These are phyloP conservation scores for Drosophila bifasciata DNA, from an alignment of 1,140 invertebrate species.

Conservation along the genomic window DNA sequence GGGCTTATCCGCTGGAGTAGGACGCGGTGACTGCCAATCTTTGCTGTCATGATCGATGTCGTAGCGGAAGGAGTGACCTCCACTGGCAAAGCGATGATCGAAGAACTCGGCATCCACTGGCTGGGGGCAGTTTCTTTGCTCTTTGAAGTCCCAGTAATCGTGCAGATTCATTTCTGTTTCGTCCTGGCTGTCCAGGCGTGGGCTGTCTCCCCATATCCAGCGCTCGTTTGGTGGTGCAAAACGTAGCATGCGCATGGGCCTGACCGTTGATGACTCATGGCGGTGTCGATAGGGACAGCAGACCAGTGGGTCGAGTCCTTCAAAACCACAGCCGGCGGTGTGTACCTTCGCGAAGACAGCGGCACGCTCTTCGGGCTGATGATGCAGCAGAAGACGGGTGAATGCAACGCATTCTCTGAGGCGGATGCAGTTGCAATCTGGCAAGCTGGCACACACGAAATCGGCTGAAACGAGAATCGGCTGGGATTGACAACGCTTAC, in stretches of 20 bases:
- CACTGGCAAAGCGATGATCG: constrained; percentile 31
- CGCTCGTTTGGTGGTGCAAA: constrained; percentile 42
- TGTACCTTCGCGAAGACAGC: constrained; percentile 56
- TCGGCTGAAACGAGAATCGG: constrained; percentile 32
- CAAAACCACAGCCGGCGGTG: constrained; percentile 62
- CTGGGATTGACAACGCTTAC: constrained; percentile 27
- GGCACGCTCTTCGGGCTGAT: constrained; percentile 50
- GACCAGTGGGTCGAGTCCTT: constrained; percentile 61
- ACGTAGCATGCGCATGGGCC: constrained; percentile 42
- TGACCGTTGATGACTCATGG: constrained; percentile 21
- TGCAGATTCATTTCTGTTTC: constrained; percentile 36
- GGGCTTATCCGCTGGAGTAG: constrained; percentile 50
- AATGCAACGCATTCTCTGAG: constrained; percentile 58
- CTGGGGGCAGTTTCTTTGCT: constrained; percentile 62
- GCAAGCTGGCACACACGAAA: constrained; percentile 4
- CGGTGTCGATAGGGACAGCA: constrained; percentile 56
- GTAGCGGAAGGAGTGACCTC: constrained; percentile 50
- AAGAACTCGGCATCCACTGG: constrained; percentile 48
- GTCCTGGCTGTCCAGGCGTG: constrained; percentile 6
- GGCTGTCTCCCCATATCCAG: constrained; percentile 55
- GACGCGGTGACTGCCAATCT: constrained; percentile 15
- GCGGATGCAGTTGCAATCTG: constrained; percentile 60
- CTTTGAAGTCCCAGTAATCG: constrained; percentile 55
- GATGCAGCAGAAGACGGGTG: constrained; percentile 49
- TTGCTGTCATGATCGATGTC: constrained; percentile 42